Conservation (phyloP, 1,140 invertebrate species). For the Drosophila jambulina region DNA sequence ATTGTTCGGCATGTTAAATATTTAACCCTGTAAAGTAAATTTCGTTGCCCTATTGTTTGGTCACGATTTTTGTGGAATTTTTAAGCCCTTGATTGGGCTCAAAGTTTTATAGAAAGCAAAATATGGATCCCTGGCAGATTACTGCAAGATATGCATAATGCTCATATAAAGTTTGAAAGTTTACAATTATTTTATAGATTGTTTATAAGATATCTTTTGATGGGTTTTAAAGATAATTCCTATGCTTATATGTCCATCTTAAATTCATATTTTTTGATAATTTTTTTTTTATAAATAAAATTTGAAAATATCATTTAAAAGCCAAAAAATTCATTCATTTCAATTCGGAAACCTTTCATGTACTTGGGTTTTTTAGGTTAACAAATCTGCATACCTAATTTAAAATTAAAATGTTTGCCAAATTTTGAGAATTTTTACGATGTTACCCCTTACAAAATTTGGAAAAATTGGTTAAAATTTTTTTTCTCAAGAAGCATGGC, state of each 20-base stretch:
- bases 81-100: constrained; percentile 2
- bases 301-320: no score
- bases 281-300: no score
- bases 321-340: no score
- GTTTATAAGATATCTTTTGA: background rate
- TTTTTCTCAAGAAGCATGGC: no score
- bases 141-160: background rate
- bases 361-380: no score
- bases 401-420: no score
- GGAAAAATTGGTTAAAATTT: no score
- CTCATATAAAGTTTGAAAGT: background rate
- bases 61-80: constrained; percentile 10
- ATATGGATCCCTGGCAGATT: background rate
- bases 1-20: constrained; percentile 46
- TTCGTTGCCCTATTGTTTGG: constrained; percentile 18
- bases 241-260: background rate
- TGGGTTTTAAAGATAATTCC: background rate
- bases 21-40: constrained; percentile 37
- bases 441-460: no score
- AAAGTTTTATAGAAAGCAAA: constrained; percentile 5
- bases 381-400: no score
- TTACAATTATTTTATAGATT: background rate
- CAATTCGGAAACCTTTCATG: no score
- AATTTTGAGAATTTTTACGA: no score
- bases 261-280: background rate